A percentile compares a stretch with the other conserved stretches of the same genome.
phyloP scores from a whole-genome alignment of 2,113 vertebrate species.

The Bos indicus region DNA sequence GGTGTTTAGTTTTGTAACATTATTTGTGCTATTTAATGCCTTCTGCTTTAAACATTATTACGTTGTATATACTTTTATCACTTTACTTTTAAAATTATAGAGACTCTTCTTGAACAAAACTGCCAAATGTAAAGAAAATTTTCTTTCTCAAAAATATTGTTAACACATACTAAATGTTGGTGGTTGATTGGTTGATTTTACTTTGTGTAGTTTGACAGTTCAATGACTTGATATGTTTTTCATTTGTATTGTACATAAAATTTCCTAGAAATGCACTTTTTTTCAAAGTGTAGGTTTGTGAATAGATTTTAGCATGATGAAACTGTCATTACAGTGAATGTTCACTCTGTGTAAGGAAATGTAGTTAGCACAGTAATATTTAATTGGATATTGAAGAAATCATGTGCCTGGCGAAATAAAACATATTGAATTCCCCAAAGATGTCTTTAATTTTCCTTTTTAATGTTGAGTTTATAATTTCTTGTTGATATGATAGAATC shows the following conservation, averaged over 20 bases:
- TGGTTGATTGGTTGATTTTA: slow-evolving; percentile 65
- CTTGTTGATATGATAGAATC: background rate
- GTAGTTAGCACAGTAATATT: slow-evolving; percentile 77
- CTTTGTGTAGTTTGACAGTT: slow-evolving; percentile 79
- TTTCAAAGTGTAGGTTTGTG: slow-evolving; percentile 74
- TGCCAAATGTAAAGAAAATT: slow-evolving; percentile 83
- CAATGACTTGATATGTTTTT: slow-evolving; percentile 69
- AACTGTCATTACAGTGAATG: slow-evolving; percentile 84
- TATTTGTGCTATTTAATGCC: slow-evolving; percentile 82
- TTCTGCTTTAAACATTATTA: slow-evolving; percentile 78
- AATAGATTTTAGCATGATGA: slow-evolving; percentile 83
- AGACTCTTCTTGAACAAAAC: slow-evolving; percentile 75
- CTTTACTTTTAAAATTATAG: slow-evolving; percentile 63
- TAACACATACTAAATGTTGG: slow-evolving; percentile 43
- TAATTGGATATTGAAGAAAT: slow-evolving; percentile 78
- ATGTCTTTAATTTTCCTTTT: slow-evolving; percentile 20
- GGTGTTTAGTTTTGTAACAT: slow-evolving; percentile 76
- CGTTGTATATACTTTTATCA: slow-evolving; percentile 85
- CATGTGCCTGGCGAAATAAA: slow-evolving; percentile 87
- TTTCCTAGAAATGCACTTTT: slow-evolving; percentile 69
- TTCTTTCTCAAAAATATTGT: slow-evolving; percentile 65
- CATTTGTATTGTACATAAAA: slow-evolving; percentile 78
- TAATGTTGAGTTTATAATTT: background rate
- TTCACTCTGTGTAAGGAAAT: slow-evolving; percentile 74
- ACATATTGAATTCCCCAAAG: slow-evolving; percentile 69